Percentiles rank a stretch among this genome's conserved stretches.
phyloP scores from a whole-genome alignment of 2,888 invertebrate genomes.

The Sepioteuthis lessoniana region DNA sequence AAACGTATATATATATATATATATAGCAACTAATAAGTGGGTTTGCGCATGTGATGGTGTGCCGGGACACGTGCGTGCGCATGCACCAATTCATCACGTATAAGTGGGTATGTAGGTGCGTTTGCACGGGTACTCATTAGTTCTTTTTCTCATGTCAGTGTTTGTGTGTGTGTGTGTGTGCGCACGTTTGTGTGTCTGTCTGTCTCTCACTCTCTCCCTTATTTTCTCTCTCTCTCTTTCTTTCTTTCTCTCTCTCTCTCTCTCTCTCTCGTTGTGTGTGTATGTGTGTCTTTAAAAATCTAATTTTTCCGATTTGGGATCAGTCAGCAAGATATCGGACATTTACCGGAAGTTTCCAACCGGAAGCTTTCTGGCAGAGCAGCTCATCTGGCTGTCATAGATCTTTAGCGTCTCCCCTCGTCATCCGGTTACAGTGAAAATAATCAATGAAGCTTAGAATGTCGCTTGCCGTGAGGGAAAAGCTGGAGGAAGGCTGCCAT shows the following conservation, averaged over 20 bases:
- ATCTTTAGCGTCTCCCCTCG: constrained; percentile 33
- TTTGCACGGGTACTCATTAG: background rate
- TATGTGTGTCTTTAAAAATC: background rate
- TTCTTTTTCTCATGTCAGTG: background rate
- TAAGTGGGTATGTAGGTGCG: background rate
- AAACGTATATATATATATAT: background rate
- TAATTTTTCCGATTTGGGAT: constrained; percentile 23
- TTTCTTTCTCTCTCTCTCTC: too few species aligned
- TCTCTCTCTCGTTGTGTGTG: background rate
- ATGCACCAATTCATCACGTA: background rate
- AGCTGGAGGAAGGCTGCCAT: background rate
- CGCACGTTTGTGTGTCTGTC: background rate
- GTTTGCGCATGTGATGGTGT: too few species aligned
- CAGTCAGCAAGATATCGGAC: constrained; percentile 33
- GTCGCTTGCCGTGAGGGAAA: background rate
- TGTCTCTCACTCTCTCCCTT: too few species aligned
- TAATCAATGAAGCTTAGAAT: background rate
- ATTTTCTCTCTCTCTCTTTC: too few species aligned
- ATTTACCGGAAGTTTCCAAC: constrained; percentile 33
- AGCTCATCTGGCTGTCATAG: constrained; percentile 33
- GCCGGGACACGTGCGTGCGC: background rate
- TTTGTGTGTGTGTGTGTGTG: background rate
- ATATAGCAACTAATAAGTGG: too few species aligned
- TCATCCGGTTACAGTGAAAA: background rate
- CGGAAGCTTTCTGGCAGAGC: constrained; percentile 33